Conservation (phyloP, 2,797 vertebrate genomes). For the Peromyscus aztecus region DNA sequence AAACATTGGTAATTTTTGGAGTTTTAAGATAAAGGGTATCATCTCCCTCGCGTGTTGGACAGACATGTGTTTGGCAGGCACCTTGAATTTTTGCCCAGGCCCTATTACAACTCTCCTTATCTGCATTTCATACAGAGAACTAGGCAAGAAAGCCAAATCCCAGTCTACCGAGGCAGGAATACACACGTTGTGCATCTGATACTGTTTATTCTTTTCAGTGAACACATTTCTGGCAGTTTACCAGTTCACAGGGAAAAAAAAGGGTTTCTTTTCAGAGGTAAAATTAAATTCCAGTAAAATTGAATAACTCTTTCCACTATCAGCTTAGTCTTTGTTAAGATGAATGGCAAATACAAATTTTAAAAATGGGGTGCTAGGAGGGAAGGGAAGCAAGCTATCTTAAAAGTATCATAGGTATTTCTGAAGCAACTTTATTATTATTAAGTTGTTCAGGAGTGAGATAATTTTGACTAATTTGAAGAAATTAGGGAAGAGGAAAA, state of each 20-base stretch:
- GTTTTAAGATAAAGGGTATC: conserved; percentile 74
- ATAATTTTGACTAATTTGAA: conserved; percentile 53
- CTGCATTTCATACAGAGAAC: conserved; percentile 69
- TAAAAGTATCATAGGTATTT: background rate
- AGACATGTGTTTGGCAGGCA: conserved; percentile 76
- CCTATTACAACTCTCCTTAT: conserved; percentile 72
- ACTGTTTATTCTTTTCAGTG: conserved; percentile 57
- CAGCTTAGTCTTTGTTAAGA: conserved; percentile 47
- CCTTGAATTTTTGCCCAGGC: conserved; percentile 67
- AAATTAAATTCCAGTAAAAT: conserved; percentile 75
- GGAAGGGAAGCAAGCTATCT: background rate
- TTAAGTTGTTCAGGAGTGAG: background rate
- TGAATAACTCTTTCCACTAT: conserved; percentile 35
- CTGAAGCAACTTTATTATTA: background rate
- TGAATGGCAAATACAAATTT: conserved; percentile 51
- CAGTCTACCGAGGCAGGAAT: conserved; percentile 35
- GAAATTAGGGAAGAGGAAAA: background rate
- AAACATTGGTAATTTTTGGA: conserved; percentile 66
- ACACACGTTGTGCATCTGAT: conserved; percentile 58
- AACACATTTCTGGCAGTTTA: conserved; percentile 57
- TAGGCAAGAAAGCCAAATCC: conserved; percentile 68
- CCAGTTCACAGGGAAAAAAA: conserved; percentile 6
- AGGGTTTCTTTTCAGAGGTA: conserved; percentile 32
- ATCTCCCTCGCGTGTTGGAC: conserved; percentile 30
- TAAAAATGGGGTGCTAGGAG: background rate